Evolutionary conservation across 2,888 invertebrate species (phyloP).

Genomic region (Druceiella hillmani): DNA sequence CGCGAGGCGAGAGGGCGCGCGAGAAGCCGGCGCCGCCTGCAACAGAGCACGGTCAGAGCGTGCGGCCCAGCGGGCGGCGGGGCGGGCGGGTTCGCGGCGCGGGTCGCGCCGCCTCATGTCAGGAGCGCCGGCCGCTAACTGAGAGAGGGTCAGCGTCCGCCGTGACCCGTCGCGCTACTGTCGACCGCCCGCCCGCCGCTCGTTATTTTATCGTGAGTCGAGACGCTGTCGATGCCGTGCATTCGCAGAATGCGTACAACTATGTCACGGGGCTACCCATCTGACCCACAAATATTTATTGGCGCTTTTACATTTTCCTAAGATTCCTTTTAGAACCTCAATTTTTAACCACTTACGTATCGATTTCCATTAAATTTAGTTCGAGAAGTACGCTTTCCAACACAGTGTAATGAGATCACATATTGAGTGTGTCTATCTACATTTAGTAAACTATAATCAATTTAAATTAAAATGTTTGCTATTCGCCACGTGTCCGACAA

Average conservation of each 20-base stretch:
- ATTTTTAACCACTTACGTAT: too few relatives aligned
- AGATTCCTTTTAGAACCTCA: too few relatives aligned
- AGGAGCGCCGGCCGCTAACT: slow-evolving; percentile 19
- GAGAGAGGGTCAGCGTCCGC: too few relatives aligned
- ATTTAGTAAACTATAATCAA: too few relatives aligned
- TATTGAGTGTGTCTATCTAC: too few relatives aligned
- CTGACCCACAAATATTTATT: slow-evolving; percentile 29
- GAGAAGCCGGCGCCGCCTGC: slow-evolving; percentile 33
- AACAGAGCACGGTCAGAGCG: slow-evolving; percentile 11
- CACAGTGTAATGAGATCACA: too few relatives aligned
- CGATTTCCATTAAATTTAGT: too few relatives aligned
- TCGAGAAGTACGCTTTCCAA: too few relatives aligned
- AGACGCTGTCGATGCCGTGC: slow-evolving; percentile 41
- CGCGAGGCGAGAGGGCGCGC: slow-evolving; percentile 35
- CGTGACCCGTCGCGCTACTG: slow-evolving; percentile 1
- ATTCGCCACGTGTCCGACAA: too few relatives aligned
- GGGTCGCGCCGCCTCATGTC: slow-evolving; percentile 36
- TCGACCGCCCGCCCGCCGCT: slow-evolving; percentile 14
- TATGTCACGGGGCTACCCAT: slow-evolving; percentile 32
- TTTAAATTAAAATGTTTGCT: too few relatives aligned
- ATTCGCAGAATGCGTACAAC: too few relatives aligned
- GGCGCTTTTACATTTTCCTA: slow-evolving; percentile 14
- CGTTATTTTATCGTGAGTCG: too few relatives aligned
- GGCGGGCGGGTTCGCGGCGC: slow-evolving; percentile 39
- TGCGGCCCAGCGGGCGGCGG: slow-evolving; percentile 26